Conservation (phyloP, 2,113 vertebrate species). For the Thymallus thymallus region DNA sequence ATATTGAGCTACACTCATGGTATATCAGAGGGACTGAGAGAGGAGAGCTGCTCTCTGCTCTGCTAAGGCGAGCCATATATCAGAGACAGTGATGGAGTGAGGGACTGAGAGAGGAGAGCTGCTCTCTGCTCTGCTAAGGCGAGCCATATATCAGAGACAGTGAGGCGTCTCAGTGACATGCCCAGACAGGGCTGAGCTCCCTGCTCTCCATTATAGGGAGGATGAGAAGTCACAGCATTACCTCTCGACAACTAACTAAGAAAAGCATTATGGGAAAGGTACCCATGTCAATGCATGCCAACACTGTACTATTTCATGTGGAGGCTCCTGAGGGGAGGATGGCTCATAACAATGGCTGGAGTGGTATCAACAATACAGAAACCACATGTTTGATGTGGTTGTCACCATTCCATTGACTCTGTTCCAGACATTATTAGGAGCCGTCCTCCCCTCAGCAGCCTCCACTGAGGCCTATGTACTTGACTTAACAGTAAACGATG, state of each 20-base stretch:
- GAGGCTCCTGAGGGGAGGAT: too few species aligned
- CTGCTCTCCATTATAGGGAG: not conserved
- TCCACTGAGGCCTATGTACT: too few species aligned
- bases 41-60: not conserved
- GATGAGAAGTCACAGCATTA: too few species aligned
- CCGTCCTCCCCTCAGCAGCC: too few species aligned
- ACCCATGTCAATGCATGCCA: too few species aligned
- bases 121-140: not conserved
- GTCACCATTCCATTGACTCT: too few species aligned
- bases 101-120: not conserved
- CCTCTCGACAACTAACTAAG: not conserved
- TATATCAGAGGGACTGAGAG: not conserved
- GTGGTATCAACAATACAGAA: too few species aligned
- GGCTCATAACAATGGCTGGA: too few species aligned
- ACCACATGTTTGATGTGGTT: too few species aligned
- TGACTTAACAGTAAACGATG: too few species aligned
- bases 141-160: constrained; percentile 5
- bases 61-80: constrained; percentile 4
- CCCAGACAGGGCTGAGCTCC: not conserved
- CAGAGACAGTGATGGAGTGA: not conserved
- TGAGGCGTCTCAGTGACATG: not conserved
- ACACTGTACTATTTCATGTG: too few species aligned
- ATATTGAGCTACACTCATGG: constrained; percentile 9
- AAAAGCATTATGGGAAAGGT: not conserved
- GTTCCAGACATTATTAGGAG: too few species aligned